Conservation (phyloP, 2,113 vertebrate species). For the Cinclus cinclus region DNA sequence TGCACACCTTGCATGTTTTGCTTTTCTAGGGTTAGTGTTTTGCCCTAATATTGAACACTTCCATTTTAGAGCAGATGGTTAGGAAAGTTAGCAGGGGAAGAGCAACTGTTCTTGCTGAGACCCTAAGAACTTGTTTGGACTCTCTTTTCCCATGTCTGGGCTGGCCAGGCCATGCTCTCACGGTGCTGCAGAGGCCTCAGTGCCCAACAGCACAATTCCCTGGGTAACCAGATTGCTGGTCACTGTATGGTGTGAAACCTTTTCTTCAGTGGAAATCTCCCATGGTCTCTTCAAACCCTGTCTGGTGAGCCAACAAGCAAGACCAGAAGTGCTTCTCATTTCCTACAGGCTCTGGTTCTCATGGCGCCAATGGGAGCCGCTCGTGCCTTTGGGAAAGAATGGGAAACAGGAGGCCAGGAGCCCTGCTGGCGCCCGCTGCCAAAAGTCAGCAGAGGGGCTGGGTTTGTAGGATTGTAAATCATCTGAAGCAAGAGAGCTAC, state of each 20-base stretch:
- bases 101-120: not conserved
- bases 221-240: not conserved
- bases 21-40: not conserved
- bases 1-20: not conserved
- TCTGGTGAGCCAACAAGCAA: not conserved
- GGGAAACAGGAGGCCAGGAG: constrained; percentile 26
- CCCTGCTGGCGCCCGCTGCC: not conserved
- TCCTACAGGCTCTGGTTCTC: not conserved
- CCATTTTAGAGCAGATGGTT: not conserved
- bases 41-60: not conserved
- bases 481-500: not conserved
- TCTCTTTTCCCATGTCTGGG: not conserved
- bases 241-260: accelerated
- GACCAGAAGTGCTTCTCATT: not conserved
- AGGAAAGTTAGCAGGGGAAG: not conserved
- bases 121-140: not conserved
- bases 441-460: not conserved
- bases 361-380: not conserved
- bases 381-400: not conserved
- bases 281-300: not conserved
- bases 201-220: not conserved
- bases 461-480: constrained; percentile 20
- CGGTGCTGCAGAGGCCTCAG: not conserved
- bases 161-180: not conserved
- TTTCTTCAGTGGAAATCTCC: not conserved